phyloP scores from a whole-genome alignment of 1,140 invertebrate species.

The Acromyrmex heyeri region DNA sequence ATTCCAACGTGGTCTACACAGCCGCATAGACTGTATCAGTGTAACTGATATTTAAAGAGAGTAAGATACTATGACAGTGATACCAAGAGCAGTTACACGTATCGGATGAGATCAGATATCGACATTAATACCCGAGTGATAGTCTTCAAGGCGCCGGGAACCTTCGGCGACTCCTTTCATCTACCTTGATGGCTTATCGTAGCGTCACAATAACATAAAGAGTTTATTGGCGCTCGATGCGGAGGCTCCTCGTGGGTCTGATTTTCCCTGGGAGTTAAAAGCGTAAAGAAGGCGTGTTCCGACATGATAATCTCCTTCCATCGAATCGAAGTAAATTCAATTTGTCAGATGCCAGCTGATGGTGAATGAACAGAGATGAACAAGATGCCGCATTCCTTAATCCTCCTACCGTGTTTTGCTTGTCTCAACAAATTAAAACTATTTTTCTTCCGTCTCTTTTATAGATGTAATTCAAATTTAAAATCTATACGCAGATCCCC shows the following conservation, averaged over 20 bases:
- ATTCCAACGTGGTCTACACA: slow-evolving; percentile 1
- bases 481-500: too few relatives aligned
- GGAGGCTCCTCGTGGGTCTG: slow-evolving; percentile 4
- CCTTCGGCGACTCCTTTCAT: slow-evolving; percentile 64
- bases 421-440: slow-evolving; percentile 33
- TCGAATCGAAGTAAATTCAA: slow-evolving; percentile 57
- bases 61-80: slow-evolving; percentile 28
- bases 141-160: slow-evolving; percentile 27
- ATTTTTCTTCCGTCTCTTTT: slow-evolving; percentile 11
- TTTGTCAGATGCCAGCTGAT: slow-evolving; percentile 56
- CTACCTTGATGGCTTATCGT: slow-evolving; percentile 61
- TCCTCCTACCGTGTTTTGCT: background rate
- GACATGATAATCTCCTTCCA: slow-evolving; percentile 2
- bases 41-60: background rate
- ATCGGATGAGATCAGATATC: slow-evolving; percentile 41
- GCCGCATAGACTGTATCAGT: background rate
- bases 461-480: background rate
- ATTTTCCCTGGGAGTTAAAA: slow-evolving; percentile 3
- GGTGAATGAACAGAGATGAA: slow-evolving; percentile 1
- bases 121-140: slow-evolving; percentile 36
- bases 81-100: slow-evolving; percentile 5
- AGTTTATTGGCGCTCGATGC: slow-evolving; percentile 61
- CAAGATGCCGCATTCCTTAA: slow-evolving; percentile 19
- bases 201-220: slow-evolving; percentile 66
- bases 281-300: background rate